Conservation (phyloP, 2,113 vertebrate species). For the Gobius niger region DNA sequence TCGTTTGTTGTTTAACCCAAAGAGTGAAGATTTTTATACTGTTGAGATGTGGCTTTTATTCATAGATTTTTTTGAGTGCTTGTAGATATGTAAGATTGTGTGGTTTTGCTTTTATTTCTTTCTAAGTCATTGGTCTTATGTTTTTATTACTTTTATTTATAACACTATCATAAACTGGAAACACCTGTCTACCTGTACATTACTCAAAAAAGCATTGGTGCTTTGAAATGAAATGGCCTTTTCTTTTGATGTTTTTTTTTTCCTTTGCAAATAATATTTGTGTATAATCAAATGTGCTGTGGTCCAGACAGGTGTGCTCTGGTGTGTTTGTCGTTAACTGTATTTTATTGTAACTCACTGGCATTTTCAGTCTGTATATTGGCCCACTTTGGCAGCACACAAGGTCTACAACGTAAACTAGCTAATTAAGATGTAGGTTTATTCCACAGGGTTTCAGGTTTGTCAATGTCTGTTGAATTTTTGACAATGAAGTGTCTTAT, state of each 20-base stretch:
- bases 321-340: not conserved
- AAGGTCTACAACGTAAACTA: not conserved
- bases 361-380: not conserved
- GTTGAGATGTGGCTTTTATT: constrained; percentile 9
- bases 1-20: constrained; percentile 77
- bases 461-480: no score
- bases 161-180: not conserved
- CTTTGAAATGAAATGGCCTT: not conserved
- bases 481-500: no score
- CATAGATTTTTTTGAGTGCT: not conserved
- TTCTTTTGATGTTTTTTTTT: not conserved
- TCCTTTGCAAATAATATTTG: not conserved
- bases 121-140: not conserved
- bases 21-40: not conserved
- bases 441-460: no score
- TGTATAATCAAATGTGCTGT: no score
- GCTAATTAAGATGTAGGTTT: not conserved
- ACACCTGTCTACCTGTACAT: not conserved
- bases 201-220: not conserved
- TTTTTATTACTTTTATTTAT: not conserved
- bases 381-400: not conserved
- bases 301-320: no score
- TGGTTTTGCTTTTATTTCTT: not conserved
- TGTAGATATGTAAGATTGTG: not conserved
- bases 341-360: not conserved